Evolutionary conservation across 2,113 vertebrate genomes (phyloP).

Genomic region (Gallinago jamesoni): DNA sequence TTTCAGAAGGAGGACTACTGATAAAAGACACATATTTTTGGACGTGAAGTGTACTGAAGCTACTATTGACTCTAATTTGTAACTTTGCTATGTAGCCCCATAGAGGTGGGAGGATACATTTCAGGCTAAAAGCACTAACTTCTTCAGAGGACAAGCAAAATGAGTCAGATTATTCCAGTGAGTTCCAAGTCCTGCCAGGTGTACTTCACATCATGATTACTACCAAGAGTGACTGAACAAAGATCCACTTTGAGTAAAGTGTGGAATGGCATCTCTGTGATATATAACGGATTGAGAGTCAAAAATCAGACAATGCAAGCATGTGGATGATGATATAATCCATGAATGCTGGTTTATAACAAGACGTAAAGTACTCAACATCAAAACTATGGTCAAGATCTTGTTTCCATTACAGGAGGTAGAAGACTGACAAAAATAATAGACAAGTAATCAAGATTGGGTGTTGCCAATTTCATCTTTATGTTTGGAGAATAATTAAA

Average conservation of each 20-base stretch:
- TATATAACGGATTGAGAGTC: not conserved
- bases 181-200: not conserved
- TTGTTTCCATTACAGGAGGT: not conserved
- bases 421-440: not conserved
- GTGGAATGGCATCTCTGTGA: not conserved
- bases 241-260: not conserved
- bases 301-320: not conserved
- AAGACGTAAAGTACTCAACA: not conserved
- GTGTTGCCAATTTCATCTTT: not conserved
- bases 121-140: not conserved
- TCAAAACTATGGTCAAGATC: not conserved
- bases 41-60: not conserved
- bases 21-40: not conserved
- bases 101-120: not conserved
- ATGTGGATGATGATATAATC: not conserved
- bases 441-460: not conserved
- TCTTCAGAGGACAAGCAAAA: not conserved
- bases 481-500: not conserved
- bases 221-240: not conserved
- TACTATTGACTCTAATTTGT: not conserved
- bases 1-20: not conserved
- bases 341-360: not conserved
- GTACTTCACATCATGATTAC: not conserved
- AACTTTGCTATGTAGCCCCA: not conserved
- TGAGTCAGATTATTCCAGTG: not conserved